Percentiles rank a stretch among this genome's conserved stretches.
Evolutionary conservation across 2,797 vertebrate genomes (phyloP).

Genomic region (Zenarchopterus dispar): DNA sequence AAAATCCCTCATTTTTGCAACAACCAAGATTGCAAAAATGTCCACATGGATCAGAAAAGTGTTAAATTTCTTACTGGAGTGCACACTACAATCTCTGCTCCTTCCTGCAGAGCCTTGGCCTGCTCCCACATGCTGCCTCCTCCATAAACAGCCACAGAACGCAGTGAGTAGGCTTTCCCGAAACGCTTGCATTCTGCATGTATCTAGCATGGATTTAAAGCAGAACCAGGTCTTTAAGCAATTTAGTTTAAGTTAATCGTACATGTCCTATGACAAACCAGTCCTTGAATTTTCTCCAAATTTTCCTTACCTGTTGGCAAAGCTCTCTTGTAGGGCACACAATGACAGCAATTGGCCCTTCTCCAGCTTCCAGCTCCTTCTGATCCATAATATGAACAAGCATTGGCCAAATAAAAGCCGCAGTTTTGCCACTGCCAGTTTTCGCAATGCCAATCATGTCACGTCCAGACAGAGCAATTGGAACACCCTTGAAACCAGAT

Average conservation of each 20-base stretch:
- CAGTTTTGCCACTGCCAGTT: conserved; percentile 98
- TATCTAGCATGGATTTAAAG: conserved; percentile 78
- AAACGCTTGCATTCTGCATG: conserved; percentile 98
- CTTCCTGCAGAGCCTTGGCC: conserved; percentile 97
- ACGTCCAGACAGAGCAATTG: conserved; percentile 94
- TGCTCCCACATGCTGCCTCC: conserved; percentile 99
- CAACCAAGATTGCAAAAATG: neutral
- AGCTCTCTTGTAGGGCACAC: conserved; percentile 98
- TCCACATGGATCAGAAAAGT: neutral
- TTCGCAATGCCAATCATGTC: conserved; percentile 99
- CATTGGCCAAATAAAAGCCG: conserved; percentile 99
- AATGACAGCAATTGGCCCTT: conserved; percentile 95
- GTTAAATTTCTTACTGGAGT: conserved; percentile 88
- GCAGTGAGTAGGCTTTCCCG: conserved; percentile 96
- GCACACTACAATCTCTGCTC: conserved; percentile 98
- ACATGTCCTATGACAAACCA: too few relatives aligned
- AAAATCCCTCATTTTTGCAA: neutral
- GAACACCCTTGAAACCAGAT: conserved; percentile 86
- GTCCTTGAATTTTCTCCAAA: neutral
- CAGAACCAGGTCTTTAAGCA: neutral
- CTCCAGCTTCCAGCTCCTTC: conserved; percentile 93
- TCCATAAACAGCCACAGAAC: conserved; percentile 97
- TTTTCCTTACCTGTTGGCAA: conserved; percentile 90
- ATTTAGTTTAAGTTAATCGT: neutral
- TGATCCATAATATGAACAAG: conserved; percentile 99